Base-by-base conservation (phyloP, 2,888 invertebrate genomes). In the Perithous albicinctus region DNA sequence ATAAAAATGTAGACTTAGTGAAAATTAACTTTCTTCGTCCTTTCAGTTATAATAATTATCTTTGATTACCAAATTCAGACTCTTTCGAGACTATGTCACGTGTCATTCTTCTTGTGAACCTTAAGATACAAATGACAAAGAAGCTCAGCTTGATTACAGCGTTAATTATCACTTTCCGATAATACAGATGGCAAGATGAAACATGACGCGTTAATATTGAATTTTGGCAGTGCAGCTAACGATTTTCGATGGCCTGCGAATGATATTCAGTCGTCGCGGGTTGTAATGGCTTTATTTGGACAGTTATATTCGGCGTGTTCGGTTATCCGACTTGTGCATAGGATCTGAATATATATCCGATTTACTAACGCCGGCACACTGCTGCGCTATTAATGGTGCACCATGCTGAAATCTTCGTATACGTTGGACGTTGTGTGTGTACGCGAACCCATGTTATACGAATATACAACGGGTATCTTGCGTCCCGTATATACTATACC, bases 191-290 rank as follows among this genome's bases (percentile, higher is more conserved):
- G 38, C 20, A 8, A 15, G 12, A 26, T 41, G 69, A 41, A 54
- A 69, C 51, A n/a, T n/a, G 54, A 54, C 38, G 15, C 41, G 56
- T 8, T 18, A 6, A 29, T 56, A 6, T 54, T 18, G 69, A 35
- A 23, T 26, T 35, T 12, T 10, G n/a, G 8, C 38, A 15, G 41
- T 8, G 7, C 12, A 23, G 43, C 56, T 66, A 32, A 77, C 63
- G 59, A 51, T 43, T 59, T 66, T 73, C 56, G 54, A 32, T 73
- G 35, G 63, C 77, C 59, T 29, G 54, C 69, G 63, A 77, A 77
- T 73, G 46, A 74, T 63, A 72, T 72, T 80, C 59, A 38, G 69
- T 70, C 41, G 48, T 59, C 35, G 5, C 46, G 26, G 18, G 10
- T 41, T 46, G 32, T 23, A 46, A 59, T 29, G 18, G 67, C 23